phyloP scores from a whole-genome alignment of 2,113 vertebrate genomes.

The Platichthys flesus region DNA sequence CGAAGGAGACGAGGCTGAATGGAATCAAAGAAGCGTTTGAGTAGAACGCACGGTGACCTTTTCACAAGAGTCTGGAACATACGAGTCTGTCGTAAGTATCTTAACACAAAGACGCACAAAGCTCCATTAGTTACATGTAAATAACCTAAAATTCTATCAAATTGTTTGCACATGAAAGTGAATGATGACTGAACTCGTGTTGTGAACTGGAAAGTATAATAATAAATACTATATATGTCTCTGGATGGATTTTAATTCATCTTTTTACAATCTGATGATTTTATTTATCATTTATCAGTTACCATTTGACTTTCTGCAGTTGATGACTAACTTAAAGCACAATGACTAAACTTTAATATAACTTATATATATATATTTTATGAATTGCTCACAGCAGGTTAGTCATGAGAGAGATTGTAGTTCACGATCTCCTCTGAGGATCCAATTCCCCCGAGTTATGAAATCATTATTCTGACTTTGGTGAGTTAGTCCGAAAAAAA shows the following conservation, averaged over 20 bases:
- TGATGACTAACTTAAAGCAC: too few relatives aligned
- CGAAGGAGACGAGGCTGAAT: background rate
- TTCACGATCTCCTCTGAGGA: too few relatives aligned
- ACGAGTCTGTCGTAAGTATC: background rate
- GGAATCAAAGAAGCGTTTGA: background rate
- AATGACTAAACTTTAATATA: too few relatives aligned
- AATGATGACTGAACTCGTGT: background rate
- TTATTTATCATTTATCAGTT: background rate
- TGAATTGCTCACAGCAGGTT: too few relatives aligned
- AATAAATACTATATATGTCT: too few relatives aligned
- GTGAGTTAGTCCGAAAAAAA: too few relatives aligned
- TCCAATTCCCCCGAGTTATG: too few relatives aligned
- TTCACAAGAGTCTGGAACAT: background rate
- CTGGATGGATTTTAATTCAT: background rate
- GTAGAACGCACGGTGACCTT: constrained; percentile 30
- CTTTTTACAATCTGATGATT: background rate
- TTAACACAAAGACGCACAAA: background rate
- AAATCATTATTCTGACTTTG: too few relatives aligned
- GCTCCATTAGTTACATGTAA: background rate
- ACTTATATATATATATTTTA: too few relatives aligned
- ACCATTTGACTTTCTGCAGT: too few relatives aligned
- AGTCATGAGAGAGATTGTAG: too few relatives aligned
- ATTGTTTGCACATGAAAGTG: background rate
- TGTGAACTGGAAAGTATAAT: background rate
- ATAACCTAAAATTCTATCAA: background rate